Conservation (phyloP, 2,113 vertebrate genomes). For the Gallinago jamesoni region DNA sequence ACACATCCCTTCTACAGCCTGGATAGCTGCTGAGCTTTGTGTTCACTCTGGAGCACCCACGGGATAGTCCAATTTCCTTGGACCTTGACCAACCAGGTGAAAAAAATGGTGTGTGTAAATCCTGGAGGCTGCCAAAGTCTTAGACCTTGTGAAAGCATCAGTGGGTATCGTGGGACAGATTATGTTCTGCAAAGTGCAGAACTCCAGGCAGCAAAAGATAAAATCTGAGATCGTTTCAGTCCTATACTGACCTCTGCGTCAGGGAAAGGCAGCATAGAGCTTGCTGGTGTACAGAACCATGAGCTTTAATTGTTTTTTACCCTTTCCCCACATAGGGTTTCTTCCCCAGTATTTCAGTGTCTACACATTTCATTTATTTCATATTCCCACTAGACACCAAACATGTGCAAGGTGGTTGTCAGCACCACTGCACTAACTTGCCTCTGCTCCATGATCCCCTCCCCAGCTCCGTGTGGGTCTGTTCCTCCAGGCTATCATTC, state of each 20-base stretch:
- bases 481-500: not conserved
- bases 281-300: not conserved
- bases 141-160: not conserved
- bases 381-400: not conserved
- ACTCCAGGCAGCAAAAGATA: not conserved
- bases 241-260: not conserved
- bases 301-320: not conserved
- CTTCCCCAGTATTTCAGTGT: too few relatives aligned
- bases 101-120: not conserved
- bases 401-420: not conserved
- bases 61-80: not conserved
- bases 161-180: not conserved
- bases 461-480: not conserved
- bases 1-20: not conserved
- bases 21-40: not conserved
- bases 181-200: not conserved
- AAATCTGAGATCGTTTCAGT: not conserved
- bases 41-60: not conserved
- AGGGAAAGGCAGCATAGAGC: not conserved
- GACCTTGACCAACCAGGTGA: not conserved
- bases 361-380: not conserved
- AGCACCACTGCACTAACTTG: not conserved
- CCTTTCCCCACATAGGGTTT: accelerated
- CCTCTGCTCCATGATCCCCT: not conserved
- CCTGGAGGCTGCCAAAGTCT: not conserved